Base-by-base conservation (phyloP, 2,113 vertebrate genomes). In the Carassius carassius region DNA sequence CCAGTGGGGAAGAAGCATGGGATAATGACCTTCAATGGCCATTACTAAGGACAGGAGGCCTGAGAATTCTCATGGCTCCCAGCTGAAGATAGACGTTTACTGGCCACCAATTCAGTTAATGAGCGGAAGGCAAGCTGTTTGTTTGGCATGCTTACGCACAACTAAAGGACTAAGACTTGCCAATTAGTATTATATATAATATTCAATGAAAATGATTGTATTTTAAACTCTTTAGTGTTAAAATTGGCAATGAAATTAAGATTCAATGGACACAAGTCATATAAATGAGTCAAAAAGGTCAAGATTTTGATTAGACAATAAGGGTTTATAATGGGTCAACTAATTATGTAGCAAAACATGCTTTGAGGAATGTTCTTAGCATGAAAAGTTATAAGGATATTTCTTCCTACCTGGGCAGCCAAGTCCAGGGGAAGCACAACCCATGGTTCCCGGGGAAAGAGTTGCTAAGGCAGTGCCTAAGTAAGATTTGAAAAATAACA, bases 401-500 rank as follows among this genome's bases (percentile, higher is more conserved):
- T 79, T 84, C 56, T 89, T 89, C 95, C 86, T 98, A 99, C 98
- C 97, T 97, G 96, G 95, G 89, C 96, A 98, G 90, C 96, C 95
- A 82, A 92, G 94, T 90, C 93, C 96, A 32, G 96, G 86, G 1
- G 95, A 93, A 69, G 93, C 90, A 87, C 97, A 98, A 90, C 88
- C 95, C 82, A 94, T 91, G 49, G 94, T 91, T 91, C 93, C 91
- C 29, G 95, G 87, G 0, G 95, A 93, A 81, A 88, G 89, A 16
- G 91, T 93, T 85, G 96, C 87, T 69, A 94, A 84, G 76, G 96
- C 95, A 2, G 96, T 96, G 88, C 97, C 97, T 98, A 90, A 23
- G 62, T 67, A 90, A 78, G 75, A 90, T 85, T 63, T 87, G 19
- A 92, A 44, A 82, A 80, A 67, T 7, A 74, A 67, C 23, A 11